Percentiles rank a stretch among this genome's conserved stretches.
phyloP scores from a whole-genome alignment of 2,797 vertebrate species.

The Ctenochaetus hawaiiensis region DNA sequence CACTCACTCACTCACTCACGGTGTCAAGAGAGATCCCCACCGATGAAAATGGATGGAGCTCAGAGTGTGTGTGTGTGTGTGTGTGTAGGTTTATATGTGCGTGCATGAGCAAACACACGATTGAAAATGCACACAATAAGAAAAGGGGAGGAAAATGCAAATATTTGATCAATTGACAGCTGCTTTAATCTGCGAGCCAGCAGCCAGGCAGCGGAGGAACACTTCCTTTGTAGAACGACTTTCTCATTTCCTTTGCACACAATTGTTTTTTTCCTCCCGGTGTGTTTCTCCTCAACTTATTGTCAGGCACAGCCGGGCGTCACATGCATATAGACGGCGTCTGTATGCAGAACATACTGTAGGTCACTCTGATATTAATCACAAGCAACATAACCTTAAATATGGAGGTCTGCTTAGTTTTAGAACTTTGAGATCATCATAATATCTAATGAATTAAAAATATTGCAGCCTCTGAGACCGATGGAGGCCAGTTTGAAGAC shows the following conservation, averaged over 20 bases:
- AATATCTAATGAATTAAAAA: background rate
- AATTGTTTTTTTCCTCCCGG: conserved; percentile 51
- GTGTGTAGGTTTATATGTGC: background rate
- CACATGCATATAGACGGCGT: conserved; percentile 11
- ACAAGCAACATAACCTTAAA: conserved; percentile 12
- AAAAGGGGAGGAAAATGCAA: conserved; percentile 65
- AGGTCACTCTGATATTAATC: conserved; percentile 25
- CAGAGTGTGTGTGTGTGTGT: conserved; percentile 11
- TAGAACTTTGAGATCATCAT: background rate
- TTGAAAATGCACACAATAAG: conserved; percentile 32
- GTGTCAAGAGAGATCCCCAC: conserved; percentile 7
- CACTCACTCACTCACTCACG: conserved; percentile 1
- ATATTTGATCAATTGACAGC: conserved; percentile 78
- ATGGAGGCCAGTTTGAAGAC: too few relatives aligned
- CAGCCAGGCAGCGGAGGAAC: conserved; percentile 48
- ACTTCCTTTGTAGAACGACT: conserved; percentile 61
- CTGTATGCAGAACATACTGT: conserved; percentile 5
- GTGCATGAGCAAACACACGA: background rate
- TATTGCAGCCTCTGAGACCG: too few relatives aligned
- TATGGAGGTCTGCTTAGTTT: background rate
- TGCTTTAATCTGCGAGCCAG: conserved; percentile 73
- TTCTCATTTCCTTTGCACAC: conserved; percentile 66
- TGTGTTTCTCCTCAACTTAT: conserved; percentile 24
- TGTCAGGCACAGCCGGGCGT: conserved; percentile 12
- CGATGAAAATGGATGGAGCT: conserved; percentile 67